Evolutionary conservation across 2,797 vertebrate species (phyloP).

Genomic region (Aplochiton taeniatus): DNA sequence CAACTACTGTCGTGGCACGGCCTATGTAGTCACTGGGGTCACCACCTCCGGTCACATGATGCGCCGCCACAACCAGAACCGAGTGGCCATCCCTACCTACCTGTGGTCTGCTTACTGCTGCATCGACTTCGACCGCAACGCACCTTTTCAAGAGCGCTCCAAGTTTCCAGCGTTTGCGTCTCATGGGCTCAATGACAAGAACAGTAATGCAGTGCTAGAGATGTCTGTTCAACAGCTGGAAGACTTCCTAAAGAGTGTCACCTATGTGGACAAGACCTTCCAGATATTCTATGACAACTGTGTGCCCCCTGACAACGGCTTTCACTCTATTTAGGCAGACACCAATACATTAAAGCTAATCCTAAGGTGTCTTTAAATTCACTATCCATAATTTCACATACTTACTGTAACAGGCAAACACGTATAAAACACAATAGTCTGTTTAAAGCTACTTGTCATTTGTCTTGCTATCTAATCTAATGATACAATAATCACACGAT

Average conservation of each 20-base stretch:
- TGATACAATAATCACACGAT: too few species aligned
- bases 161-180: slow-evolving; percentile 70
- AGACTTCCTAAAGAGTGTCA: slow-evolving; percentile 66
- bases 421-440: too few species aligned
- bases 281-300: slow-evolving; percentile 73
- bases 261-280: slow-evolving; percentile 64
- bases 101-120: slow-evolving; percentile 76
- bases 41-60: slow-evolving; percentile 68
- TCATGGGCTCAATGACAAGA: slow-evolving; percentile 58
- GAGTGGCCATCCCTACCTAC: slow-evolving; percentile 68
- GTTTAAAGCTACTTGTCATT: too few species aligned
- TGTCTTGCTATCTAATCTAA: too few species aligned
- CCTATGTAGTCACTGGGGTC: slow-evolving; percentile 65
- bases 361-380: not conserved
- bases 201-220: slow-evolving; percentile 59
- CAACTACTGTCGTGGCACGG: slow-evolving; percentile 69
- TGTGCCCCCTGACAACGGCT: slow-evolving; percentile 26
- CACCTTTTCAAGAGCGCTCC: slow-evolving; percentile 62
- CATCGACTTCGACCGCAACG: slow-evolving; percentile 65
- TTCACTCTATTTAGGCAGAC: slow-evolving; percentile 5
- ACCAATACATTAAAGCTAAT: not conserved
- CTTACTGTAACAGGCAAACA: too few species aligned
- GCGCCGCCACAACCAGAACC: slow-evolving; percentile 63
- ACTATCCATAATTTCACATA: not conserved
- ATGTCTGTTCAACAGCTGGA: slow-evolving; percentile 63